Evolutionary conservation across 2,113 vertebrate genomes (phyloP).

Genomic region (Hirundichthys speculiger): DNA sequence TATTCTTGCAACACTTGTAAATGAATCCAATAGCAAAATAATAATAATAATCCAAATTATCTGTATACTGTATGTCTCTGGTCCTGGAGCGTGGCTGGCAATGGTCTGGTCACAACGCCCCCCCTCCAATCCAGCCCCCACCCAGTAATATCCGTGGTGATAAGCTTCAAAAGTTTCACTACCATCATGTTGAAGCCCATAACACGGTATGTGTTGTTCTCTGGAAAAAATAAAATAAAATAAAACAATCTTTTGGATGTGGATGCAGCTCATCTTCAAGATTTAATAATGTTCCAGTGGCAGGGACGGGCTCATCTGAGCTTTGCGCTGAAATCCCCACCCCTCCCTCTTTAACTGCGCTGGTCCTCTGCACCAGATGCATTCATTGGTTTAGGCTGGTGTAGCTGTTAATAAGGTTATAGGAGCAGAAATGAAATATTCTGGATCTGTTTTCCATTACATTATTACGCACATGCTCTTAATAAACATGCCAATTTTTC

Average conservation of each 20-base stretch:
- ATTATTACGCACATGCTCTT: constrained; percentile 51
- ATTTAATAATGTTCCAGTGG: constrained; percentile 9
- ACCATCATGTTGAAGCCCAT: no score
- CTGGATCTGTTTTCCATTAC: constrained; percentile 67
- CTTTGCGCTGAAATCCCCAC: background rate
- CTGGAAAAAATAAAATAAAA: no score
- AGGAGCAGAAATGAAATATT: constrained; percentile 48
- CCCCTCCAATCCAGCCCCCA: no score
- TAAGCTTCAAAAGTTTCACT: no score
- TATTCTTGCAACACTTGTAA: no score
- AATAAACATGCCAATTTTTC: constrained; percentile 67
- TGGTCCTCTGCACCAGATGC: constrained; percentile 34
- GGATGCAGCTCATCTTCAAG: background rate
- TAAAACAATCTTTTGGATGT: background rate
- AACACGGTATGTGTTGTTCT: no score
- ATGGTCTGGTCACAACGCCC: no score
- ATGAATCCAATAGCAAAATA: no score
- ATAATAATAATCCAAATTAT: no score
- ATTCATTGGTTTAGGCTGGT: constrained; percentile 37
- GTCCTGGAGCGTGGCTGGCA: no score
- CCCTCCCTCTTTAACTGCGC: constrained; percentile 3
- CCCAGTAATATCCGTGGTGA: no score
- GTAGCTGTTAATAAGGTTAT: constrained; percentile 59
- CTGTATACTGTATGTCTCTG: no score
- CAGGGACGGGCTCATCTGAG: constrained; percentile 1